A percentile compares a stretch with the other conserved stretches of the same genome.
Conservation (phyloP, 2,113 vertebrate species). For the Oreocharis arfaki region DNA sequence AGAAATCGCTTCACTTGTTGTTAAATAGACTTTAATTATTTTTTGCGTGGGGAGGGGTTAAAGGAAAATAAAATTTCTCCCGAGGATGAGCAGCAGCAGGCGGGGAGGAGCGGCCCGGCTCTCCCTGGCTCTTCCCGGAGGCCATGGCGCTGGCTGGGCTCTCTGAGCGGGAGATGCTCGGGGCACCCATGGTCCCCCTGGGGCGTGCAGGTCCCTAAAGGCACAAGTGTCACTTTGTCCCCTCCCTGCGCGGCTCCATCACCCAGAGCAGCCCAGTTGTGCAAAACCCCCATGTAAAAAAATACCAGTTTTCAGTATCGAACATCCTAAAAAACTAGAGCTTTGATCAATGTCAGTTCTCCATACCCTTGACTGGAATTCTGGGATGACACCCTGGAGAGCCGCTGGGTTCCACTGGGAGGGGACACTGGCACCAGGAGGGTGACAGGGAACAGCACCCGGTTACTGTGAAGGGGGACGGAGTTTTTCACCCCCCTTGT, state of each 20-base stretch:
- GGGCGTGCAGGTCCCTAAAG: neutral
- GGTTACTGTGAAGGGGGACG: neutral
- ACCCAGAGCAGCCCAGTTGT: neutral
- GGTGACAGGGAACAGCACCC: neutral
- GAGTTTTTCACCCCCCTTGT: neutral
- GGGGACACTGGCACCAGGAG: neutral
- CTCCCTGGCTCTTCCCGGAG: neutral
- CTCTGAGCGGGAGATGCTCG: rapidly evolving
- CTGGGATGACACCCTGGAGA: neutral
- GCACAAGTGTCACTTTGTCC: conserved; percentile 27
- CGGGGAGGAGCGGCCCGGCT: rapidly evolving
- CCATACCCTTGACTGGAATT: neutral
- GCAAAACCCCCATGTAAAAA: conserved; percentile 31
- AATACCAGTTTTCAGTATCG: neutral
- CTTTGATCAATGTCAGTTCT: neutral
- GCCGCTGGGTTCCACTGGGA: rapidly evolving
- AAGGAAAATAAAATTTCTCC: conserved; percentile 40
- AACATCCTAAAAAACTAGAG: conserved; percentile 49
- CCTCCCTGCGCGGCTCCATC: neutral
- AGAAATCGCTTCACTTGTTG: rapidly evolving
- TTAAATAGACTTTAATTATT: conserved; percentile 54
- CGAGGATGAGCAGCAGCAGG: neutral
- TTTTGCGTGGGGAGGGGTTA: neutral
- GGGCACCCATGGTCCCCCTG: neutral
- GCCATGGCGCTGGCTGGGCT: neutral